Evolutionary conservation across 2,797 vertebrate genomes (phyloP).

Genomic region (Loris lydekkerianus): DNA sequence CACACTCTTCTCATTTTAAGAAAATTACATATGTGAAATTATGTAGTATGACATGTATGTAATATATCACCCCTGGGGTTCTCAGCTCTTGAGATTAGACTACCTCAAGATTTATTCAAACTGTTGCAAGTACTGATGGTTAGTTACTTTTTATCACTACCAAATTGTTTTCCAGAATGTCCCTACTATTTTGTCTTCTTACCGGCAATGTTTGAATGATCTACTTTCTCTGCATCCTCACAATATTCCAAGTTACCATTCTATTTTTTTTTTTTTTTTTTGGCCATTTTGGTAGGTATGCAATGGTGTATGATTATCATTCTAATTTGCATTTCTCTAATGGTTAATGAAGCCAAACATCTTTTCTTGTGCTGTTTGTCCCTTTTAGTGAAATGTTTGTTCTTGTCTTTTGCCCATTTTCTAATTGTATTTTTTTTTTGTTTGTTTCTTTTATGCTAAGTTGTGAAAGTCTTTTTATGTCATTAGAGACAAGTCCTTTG

Average conservation of each 20-base stretch:
- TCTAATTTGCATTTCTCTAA: conserved; percentile 43
- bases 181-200: neutral
- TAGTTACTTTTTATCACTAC: conserved; percentile 39
- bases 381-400: conserved; percentile 17
- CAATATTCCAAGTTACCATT: neutral
- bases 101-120: conserved; percentile 53
- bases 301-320: neutral
- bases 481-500: neutral
- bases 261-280: neutral
- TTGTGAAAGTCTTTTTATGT: conserved; percentile 47
- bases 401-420: conserved; percentile 16
- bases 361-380: conserved; percentile 24
- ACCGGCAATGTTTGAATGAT: neutral
- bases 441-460: conserved; percentile 23
- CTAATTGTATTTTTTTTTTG: conserved; percentile 48
- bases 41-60: neutral
- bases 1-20: neutral
- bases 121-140: neutral
- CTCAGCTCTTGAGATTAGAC: neutral
- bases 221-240: neutral
- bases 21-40: neutral
- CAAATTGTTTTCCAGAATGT: conserved; percentile 13
- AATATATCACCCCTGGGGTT: neutral
- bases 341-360: conserved; percentile 34
- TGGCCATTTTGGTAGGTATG: neutral